phyloP scores from a whole-genome alignment of 2,113 vertebrate species.

The Pomatostomus ruficeps region DNA sequence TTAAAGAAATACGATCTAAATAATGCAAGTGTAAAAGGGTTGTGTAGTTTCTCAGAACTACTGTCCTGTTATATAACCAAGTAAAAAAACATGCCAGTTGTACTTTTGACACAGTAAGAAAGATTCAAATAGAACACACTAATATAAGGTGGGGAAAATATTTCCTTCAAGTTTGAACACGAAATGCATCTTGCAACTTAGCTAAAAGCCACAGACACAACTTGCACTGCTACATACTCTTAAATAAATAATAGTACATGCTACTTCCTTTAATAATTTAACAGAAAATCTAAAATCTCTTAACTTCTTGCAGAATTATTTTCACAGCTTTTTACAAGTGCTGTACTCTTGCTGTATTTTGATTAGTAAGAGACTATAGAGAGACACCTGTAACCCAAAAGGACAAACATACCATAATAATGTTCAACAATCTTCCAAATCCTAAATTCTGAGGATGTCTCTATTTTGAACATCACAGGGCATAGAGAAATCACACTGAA shows the following conservation, averaged over 20 bases:
- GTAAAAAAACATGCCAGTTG: not conserved
- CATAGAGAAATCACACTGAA: not conserved
- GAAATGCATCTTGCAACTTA: not conserved
- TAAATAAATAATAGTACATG: not conserved
- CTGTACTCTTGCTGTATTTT: not conserved
- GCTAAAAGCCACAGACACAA: not conserved
- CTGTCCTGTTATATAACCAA: not conserved
- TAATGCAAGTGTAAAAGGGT: not conserved
- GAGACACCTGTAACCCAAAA: not conserved
- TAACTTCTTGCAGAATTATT: not conserved
- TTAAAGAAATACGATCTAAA: not conserved
- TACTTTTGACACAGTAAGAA: not conserved
- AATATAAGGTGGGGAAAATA: not conserved
- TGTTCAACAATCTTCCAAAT: constrained; percentile 5
- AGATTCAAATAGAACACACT: not conserved
- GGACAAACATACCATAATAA: not conserved
- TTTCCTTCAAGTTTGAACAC: constrained; percentile 7
- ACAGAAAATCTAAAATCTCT: not conserved
- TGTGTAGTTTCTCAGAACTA: not conserved
- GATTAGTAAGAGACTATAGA: not conserved
- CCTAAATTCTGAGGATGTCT: not conserved
- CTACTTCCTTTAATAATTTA: not conserved
- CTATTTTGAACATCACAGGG: not conserved
- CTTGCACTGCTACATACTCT: not conserved
- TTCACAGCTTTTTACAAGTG: not conserved